Evolutionary conservation across 2,113 vertebrate species (phyloP), one percentile per base, ranked within the genome.

Genomic region (Pholis gunnellus): DNA sequence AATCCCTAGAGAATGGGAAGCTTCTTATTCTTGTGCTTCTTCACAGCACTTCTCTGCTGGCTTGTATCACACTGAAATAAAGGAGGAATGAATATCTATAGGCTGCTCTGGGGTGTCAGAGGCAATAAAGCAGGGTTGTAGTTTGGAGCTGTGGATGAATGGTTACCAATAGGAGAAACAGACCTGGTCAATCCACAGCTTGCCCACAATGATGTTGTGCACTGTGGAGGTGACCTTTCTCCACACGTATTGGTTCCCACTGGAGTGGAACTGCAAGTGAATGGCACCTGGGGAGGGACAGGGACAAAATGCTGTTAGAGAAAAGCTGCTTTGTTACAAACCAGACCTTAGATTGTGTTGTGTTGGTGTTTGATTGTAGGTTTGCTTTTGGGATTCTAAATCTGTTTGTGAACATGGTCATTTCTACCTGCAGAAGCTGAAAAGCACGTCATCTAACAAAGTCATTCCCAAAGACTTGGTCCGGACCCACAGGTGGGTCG

Each of bases 141-240:
- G 25, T 77, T 74, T 42, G 27, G 18, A 61, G 46, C 11, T 75
- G 60, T 61, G 36, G n/a, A 36, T 17, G 34, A 71, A 46, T 34
- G 50, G n/a, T 42, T 40, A 79, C 13, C 11, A 79, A 52, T 61
- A 7, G 61, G 46, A 74, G 27, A 72, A 82, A 87, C 95, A 59
- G 14, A 99, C 98, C 98, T 99, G 98, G 93, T 99, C 98, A 0
- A 99, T 99, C 98, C 98, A 99, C 82, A 99, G 97, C 89, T 98
- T 99, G 87, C 98, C 98, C 89, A 99, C 98, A 0, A 99, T 99
- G 94, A 99, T 99, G 93, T 99, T 99, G 93, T 99, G 98, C 67
- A 99, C 98, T 0, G 98, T 99, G 14, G 98, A 99, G 63, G 98
- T 99, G 93, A 99, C 97, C 81, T 99, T 99, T 85, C 96, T 96